phyloP scores from a whole-genome alignment of 1,140 invertebrate genomes.

The Philotrypesis tridentata region DNA sequence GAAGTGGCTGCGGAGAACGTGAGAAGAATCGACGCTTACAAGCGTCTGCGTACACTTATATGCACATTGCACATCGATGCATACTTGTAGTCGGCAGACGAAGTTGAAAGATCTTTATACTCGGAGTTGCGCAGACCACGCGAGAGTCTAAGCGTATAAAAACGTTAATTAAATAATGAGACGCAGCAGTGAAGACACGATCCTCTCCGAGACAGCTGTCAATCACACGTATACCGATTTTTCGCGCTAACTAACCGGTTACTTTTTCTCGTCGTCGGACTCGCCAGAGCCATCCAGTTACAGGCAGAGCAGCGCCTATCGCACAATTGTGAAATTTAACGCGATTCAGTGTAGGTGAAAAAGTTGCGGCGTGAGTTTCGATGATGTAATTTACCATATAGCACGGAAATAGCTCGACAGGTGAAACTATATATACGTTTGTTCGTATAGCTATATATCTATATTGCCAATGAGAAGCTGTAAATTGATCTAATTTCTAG shows the following conservation, averaged over 20 bases:
- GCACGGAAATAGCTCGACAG: not conserved
- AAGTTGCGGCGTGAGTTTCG: not conserved
- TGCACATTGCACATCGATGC: too few species aligned
- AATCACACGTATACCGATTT: not conserved
- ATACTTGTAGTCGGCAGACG: not conserved
- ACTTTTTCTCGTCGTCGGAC: not conserved
- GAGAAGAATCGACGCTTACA: conserved; percentile 2
- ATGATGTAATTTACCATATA: not conserved
- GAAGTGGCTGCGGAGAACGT: not conserved
- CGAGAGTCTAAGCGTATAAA: not conserved
- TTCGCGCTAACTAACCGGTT: not conserved
- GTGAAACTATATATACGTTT: too few species aligned
- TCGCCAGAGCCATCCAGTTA: not conserved
- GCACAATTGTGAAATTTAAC: not conserved
- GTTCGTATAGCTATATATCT: too few species aligned
- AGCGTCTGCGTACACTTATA: not conserved
- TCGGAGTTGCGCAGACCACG: not conserved
- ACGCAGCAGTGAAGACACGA: not conserved
- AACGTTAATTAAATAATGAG: conserved; percentile 14
- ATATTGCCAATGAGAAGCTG: too few species aligned
- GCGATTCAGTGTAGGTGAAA: not conserved
- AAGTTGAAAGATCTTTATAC: not conserved
- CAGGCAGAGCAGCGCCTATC: not conserved
- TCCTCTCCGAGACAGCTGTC: not conserved
- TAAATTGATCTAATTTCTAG: not conserved